Evolutionary conservation across 2,888 invertebrate species (phyloP), one percentile per base, ranked within the genome.

Genomic region (Hipparchia sbordonii): DNA sequence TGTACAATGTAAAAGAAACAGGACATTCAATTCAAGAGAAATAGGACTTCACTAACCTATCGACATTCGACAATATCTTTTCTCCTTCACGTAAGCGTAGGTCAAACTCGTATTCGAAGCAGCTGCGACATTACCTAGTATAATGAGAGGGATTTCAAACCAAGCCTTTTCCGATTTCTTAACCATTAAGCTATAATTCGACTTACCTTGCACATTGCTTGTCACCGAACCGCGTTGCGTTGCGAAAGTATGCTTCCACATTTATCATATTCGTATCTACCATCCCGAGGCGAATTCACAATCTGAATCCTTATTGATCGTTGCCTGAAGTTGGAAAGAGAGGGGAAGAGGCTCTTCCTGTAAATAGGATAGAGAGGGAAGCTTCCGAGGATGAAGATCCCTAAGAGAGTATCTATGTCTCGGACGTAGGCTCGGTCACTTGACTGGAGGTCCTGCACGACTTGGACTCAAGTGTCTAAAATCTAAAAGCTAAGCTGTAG

Each of bases 261-360:
- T 9, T 77, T 76, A 77, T 74, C 79, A 57, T 9, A 39, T 5
- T 39, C 39, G 39, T 39, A 39, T 5, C 39, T 39, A 10, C 80
- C 79, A 78, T 74, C 77, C 78, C 81, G 82, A 82, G 81, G 77
- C 85, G 83, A 86, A 87, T 87, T 87, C 84, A 85, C 84, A 88
- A 87, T 85, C 83, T 78, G 85, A 82, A 81, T 84, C 84, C 84
- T 83, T 91, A 91, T 91, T 89, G 91, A 91, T 91, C 91, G 89
- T 70, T 71, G 72, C 77, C 74, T 79, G 77, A 60, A 72, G 80
- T 72, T 73, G 76, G 85, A 86, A 76, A 71, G 78, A 78, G 85
- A 83, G 75, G 75, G 79, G 72, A 39, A 70, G 78, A 81, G 76
- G 77, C 82, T 76, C 72, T 71, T 76, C 62, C 69, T 65, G 67